A percentile compares a stretch with the other conserved stretches of the same genome.
phyloP scores from a whole-genome alignment of 2,888 invertebrate species.

The Andrena flavipes region DNA sequence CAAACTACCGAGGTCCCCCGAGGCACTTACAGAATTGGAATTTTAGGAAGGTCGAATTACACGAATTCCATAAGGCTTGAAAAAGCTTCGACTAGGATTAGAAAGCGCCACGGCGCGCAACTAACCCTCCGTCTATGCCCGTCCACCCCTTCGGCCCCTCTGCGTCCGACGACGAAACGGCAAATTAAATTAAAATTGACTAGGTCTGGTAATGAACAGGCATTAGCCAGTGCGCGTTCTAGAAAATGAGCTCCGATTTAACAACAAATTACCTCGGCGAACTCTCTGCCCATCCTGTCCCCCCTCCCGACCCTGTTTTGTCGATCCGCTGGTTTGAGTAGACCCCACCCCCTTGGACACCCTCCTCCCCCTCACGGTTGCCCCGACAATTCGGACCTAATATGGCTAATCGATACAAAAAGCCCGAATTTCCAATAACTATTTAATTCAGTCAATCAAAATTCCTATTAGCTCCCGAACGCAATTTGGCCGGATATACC shows the following conservation, averaged over 20 bases:
- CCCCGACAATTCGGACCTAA: conserved; percentile 68
- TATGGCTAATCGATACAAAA: conserved; percentile 81
- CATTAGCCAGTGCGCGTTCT: conserved; percentile 60
- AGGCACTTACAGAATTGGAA: background rate
- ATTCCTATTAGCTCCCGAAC: conserved; percentile 83
- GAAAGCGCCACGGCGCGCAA: conserved; percentile 64
- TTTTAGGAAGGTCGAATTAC: too few relatives aligned
- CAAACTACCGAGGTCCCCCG: background rate
- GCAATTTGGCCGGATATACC: conserved; percentile 82
- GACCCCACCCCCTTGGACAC: background rate
- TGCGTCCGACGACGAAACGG: conserved; percentile 59
- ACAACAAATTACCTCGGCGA: conserved; percentile 77
- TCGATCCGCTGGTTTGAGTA: conserved; percentile 17
- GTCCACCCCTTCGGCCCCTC: conserved; percentile 27
- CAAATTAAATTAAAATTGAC: conserved; percentile 79
- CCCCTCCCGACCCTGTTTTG: conserved; percentile 18
- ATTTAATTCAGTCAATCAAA: conserved; percentile 85
- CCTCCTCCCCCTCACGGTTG: conserved; percentile 23
- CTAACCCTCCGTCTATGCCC: conserved; percentile 41
- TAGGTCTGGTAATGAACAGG: conserved; percentile 76
- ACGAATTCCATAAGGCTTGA: too few relatives aligned
- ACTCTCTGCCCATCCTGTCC: conserved; percentile 50
- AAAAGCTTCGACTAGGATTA: too few relatives aligned
- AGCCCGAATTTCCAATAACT: conserved; percentile 82
- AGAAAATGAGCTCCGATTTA: conserved; percentile 79